phyloP scores from a whole-genome alignment of 2,888 invertebrate species.

The Pseudococcus jackbeardsleyi region DNA sequence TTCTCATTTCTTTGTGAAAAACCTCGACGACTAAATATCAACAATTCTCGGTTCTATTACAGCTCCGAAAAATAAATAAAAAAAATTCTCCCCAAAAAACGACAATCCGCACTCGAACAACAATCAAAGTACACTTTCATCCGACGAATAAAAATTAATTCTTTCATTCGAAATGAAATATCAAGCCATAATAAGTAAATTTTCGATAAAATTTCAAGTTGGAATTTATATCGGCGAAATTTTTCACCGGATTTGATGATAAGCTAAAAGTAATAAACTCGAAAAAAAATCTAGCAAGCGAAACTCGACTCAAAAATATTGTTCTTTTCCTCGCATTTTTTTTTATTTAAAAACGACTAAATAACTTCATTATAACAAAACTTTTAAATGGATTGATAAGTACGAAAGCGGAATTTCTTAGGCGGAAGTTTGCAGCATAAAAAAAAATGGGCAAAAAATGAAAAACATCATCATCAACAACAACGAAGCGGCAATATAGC shows the following conservation, averaged over 20 bases:
- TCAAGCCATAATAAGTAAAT: neutral
- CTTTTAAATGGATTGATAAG: slow-evolving; percentile 11
- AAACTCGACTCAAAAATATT: neutral
- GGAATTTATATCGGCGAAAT: neutral
- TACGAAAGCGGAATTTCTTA: neutral
- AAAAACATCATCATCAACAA: slow-evolving; percentile 4
- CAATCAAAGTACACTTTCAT: neutral
- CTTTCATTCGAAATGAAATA: neutral
- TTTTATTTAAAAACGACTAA: neutral
- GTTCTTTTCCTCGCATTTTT: neutral
- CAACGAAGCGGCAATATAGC: neutral
- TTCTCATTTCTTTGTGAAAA: neutral
- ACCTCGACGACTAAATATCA: neutral
- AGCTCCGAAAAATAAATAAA: neutral
- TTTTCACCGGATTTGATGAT: no score
- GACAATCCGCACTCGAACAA: neutral
- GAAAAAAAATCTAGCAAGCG: neutral
- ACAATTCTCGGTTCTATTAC: neutral
- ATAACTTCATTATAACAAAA: neutral
- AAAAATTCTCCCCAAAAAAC: neutral
- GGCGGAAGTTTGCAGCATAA: neutral
- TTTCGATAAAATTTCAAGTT: neutral
- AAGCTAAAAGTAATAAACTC: neutral
- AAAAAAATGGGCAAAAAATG: neutral
- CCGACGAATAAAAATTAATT: neutral